A percentile compares a stretch with the other conserved stretches of the same genome.
Conservation (phyloP, 2,113 vertebrate species). For the Anguilla rostrata region DNA sequence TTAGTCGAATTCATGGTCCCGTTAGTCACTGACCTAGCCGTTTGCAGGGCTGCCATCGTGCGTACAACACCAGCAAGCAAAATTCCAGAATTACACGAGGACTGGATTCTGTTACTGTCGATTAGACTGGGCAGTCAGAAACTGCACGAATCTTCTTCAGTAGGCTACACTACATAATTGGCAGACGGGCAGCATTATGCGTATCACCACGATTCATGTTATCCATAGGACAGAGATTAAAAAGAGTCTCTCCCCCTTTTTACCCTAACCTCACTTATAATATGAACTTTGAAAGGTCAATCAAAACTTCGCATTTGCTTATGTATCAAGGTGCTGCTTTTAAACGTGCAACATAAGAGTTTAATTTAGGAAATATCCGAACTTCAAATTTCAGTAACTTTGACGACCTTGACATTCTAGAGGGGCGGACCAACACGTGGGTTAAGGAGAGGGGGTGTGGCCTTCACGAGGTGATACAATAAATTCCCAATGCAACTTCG, state of each 20-base stretch:
- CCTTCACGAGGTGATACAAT: slow-evolving; percentile 40
- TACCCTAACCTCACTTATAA: background rate
- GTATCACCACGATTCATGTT: background rate
- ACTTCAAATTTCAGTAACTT: background rate
- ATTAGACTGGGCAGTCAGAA: background rate
- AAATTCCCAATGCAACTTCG: slow-evolving; percentile 46
- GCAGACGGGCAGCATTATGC: background rate
- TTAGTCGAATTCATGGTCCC: background rate
- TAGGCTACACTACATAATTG: background rate
- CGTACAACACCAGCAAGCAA: background rate
- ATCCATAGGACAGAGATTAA: background rate
- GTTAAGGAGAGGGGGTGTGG: slow-evolving; percentile 50
- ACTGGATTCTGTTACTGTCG: background rate
- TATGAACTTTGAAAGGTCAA: background rate
- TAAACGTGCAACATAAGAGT: background rate
- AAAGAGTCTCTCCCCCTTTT: background rate
- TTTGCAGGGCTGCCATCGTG: background rate
- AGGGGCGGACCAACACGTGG: slow-evolving; percentile 47
- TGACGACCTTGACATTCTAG: slow-evolving; percentile 69
- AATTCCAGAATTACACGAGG: background rate
- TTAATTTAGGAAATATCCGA: background rate
- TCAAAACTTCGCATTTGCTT: background rate
- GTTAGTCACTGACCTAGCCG: background rate
- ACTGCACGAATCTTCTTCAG: background rate
- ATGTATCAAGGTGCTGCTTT: background rate